Conservation (phyloP, 2,888 invertebrate species). For the Polydrusus cervinus region DNA sequence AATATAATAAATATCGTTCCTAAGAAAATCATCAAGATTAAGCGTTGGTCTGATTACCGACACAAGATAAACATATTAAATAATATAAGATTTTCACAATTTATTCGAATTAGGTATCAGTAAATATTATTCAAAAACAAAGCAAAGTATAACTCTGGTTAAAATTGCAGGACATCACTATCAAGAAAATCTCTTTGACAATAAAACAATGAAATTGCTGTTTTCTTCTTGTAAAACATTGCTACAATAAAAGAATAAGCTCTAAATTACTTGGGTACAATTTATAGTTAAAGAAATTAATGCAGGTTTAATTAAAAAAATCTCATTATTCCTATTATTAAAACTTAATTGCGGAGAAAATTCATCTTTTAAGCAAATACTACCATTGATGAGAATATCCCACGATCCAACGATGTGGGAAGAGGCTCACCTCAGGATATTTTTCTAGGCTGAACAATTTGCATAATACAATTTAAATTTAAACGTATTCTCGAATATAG, state of each 20-base stretch:
- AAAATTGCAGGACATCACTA: too few relatives aligned
- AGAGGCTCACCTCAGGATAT: conserved; percentile 8
- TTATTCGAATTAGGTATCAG: too few relatives aligned
- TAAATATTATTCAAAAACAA: too few relatives aligned
- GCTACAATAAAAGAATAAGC: neutral
- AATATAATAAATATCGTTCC: too few relatives aligned
- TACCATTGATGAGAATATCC: conserved; percentile 33
- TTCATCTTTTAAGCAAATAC: conserved; percentile 15
- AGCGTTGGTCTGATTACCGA: too few relatives aligned
- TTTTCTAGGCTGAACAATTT: conserved; percentile 15
- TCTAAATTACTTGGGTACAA: neutral
- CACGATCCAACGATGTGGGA: conserved; percentile 20
- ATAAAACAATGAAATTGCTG: neutral
- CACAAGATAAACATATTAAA: too few relatives aligned
- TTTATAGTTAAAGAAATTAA: conserved; percentile 1
- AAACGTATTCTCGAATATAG: too few relatives aligned
- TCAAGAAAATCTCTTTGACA: neutral
- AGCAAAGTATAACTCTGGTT: too few relatives aligned
- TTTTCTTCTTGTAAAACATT: neutral
- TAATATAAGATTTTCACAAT: too few relatives aligned
- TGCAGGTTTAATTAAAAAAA: conserved; percentile 15
- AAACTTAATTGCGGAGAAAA: conserved; percentile 21
- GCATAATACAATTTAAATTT: neutral
- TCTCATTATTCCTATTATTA: neutral
- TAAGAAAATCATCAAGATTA: too few relatives aligned